Conservation (phyloP, 2,113 vertebrate genomes). For the Alethe diademata region DNA sequence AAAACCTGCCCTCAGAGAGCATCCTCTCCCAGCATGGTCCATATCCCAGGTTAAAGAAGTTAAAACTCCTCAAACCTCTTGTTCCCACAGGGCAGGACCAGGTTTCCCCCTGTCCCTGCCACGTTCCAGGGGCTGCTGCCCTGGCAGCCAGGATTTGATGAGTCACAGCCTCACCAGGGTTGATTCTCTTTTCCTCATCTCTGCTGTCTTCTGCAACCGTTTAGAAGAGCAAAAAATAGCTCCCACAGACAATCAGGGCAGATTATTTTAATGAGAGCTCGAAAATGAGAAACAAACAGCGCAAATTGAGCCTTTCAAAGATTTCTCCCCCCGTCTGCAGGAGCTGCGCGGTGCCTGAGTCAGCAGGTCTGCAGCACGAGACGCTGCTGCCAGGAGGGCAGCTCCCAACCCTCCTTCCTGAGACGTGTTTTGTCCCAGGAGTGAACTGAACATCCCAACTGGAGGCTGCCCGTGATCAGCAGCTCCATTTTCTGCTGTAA, state of each 20-base stretch:
- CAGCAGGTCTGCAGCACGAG: slow-evolving; percentile 53
- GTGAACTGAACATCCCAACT: neutral
- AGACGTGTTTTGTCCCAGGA: accelerated
- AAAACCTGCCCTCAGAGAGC: neutral
- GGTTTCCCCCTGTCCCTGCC: neutral
- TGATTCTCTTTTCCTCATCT: neutral
- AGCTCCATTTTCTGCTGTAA: slow-evolving; percentile 31
- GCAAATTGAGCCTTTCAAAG: slow-evolving; percentile 62
- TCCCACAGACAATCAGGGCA: slow-evolving; percentile 71
- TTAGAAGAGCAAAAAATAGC: slow-evolving; percentile 68
- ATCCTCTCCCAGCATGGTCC: neutral
- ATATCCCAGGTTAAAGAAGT: accelerated
- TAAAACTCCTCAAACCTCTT: neutral
- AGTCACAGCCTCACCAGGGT: slow-evolving; percentile 4
- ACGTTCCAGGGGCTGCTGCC: neutral
- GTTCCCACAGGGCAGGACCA: neutral
- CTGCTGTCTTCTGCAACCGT: neutral
- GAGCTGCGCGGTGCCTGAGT: slow-evolving; percentile 7
- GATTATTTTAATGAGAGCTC: slow-evolving; percentile 78
- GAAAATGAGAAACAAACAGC: slow-evolving; percentile 66
- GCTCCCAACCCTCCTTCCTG: neutral
- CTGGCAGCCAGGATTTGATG: neutral
- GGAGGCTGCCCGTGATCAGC: neutral
- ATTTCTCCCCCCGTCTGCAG: neutral
- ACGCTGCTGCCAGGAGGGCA: neutral